Evolutionary conservation across 2,888 invertebrate species (phyloP).

Genomic region (Acrobasis consociella): DNA sequence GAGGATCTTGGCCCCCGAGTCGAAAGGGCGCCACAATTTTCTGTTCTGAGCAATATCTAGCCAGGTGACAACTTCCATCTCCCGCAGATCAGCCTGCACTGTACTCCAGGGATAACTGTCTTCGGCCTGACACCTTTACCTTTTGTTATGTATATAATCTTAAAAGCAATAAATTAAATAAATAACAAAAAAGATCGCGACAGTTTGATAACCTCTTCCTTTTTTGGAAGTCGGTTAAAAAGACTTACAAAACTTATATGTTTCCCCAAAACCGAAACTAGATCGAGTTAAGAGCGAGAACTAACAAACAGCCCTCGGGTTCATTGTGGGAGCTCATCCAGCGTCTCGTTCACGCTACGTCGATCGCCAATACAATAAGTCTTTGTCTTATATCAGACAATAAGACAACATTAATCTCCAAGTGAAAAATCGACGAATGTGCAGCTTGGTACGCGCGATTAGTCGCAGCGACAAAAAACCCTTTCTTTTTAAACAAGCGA

Average conservation of each 20-base stretch:
- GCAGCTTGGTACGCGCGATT: background rate
- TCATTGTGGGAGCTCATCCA: constrained; percentile 18
- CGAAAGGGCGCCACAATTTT: too few relatives aligned
- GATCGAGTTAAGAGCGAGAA: background rate
- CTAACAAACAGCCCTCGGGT: constrained; percentile 6
- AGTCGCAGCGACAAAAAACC: background rate
- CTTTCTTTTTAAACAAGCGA: too few relatives aligned
- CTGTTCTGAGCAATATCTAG: too few relatives aligned
- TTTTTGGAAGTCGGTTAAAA: background rate
- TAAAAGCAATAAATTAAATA: too few relatives aligned
- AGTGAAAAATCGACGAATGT: constrained; percentile 4
- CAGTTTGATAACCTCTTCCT: too few relatives aligned
- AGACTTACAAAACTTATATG: background rate
- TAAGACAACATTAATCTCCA: constrained; percentile 31
- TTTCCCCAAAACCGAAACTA: background rate
- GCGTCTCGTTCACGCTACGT: constrained; percentile 24
- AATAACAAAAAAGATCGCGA: too few relatives aligned
- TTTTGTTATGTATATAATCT: too few relatives aligned
- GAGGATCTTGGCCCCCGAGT: too few relatives aligned
- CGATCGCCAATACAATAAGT: constrained; percentile 27
- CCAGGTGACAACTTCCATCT: too few relatives aligned
- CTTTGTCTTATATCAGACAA: constrained; percentile 31
- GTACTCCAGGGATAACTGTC: too few relatives aligned
- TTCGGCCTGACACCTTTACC: too few relatives aligned
- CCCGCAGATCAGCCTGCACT: too few relatives aligned